Base-by-base conservation (phyloP, 1,140 invertebrate species). In the Cydia amplana region DNA sequence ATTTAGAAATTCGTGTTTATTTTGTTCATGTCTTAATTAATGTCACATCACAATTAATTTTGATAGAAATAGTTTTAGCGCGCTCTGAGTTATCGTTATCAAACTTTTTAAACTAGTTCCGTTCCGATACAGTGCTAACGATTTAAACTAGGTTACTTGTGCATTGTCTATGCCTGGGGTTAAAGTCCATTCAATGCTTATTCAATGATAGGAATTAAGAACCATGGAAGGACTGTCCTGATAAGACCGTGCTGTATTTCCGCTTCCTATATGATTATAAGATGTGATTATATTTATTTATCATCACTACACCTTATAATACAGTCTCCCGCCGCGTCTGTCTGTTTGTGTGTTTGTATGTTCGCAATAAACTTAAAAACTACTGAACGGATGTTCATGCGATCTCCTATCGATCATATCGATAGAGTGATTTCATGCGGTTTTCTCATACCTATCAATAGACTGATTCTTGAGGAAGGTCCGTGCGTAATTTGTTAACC, bases 181-280 rank as follows among this genome's bases (percentile, higher is more conserved):
- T 23, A 60, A 60, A 60, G 55, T 60, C 55, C 18, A 51, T 7
- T n/a, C 55, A 60, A 60, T n/a, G n/a, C n/a, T n/a, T n/a, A n/a
- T 60, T 23, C 9, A 60, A 60, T 60, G 55, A 23, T 5, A 23
- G 18, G 20, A 20, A 28, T n/a, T n/a, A n/a, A n/a, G n/a, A n/a
- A n/a, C n/a, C n/a, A n/a, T n/a, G n/a, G n/a, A n/a, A n/a, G n/a
- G n/a, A n/a, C n/a, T n/a, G n/a, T n/a, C n/a, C n/a, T n/a, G n/a
- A n/a, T n/a, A 4, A 51, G 14, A 2, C 1, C 18, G n/a, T n/a
- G n/a, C 4, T 3, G 16, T n/a, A 60, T 23, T 23, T 20, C 51
- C 51, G 18, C 51, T 49, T 49, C 46, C 46, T n/a, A n/a, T n/a
- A 4, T 16, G 16, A 49, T 16, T 49, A 49, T n/a, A n/a, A 16